Evolutionary conservation across 2,888 invertebrate genomes (phyloP), one percentile per base, ranked within the genome.

Genomic region (Andricus curvator): DNA sequence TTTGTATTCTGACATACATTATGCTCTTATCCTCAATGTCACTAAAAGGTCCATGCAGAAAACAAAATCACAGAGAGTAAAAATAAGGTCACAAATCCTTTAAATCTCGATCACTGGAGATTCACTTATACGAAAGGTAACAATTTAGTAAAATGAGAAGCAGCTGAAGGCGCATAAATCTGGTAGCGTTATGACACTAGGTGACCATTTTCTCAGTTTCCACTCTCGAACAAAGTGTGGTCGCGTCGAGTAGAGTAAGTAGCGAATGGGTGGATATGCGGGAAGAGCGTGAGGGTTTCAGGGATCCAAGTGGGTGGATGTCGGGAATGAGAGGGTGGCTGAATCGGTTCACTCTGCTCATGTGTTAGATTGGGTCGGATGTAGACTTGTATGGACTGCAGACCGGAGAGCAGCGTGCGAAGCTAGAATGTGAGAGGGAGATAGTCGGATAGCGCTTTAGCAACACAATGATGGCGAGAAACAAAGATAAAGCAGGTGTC

Each of bases 311-410:
- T 85, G 84, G 82, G 84, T 83, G 85, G 84, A 83, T 83, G 86
- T 78, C 82, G 85, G 85, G 82, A 84, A 86, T 78, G 85, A 83
- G 84, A 78, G 82, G 83, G 83, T 83, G 83, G 85, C 79, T 77
- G 80, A 82, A 84, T 82, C 82, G 65, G 48, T 74, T 67, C 81
- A 67, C 79, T 81, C 84, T 83, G 78, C 64, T 79, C 67, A 66
- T 79, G 80, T 64, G 79, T 33, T 44, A 66, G 66, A 76, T 64
- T 44, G 29, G 80, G 77, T 33, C 78, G 85, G 84, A 84, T 85
- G 78, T 3, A n/a, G 56, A n/a, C n/a, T 56, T 56, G 56, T 60
- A 20, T 60, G 17, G 15, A 64, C 5, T 6, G 2, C 29, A 22
- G 25, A 29, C 15, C 2, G 2, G 22, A 22, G 29, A 29, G 77